Conservation (phyloP, 2,113 vertebrate genomes). For the Natator depressus region DNA sequence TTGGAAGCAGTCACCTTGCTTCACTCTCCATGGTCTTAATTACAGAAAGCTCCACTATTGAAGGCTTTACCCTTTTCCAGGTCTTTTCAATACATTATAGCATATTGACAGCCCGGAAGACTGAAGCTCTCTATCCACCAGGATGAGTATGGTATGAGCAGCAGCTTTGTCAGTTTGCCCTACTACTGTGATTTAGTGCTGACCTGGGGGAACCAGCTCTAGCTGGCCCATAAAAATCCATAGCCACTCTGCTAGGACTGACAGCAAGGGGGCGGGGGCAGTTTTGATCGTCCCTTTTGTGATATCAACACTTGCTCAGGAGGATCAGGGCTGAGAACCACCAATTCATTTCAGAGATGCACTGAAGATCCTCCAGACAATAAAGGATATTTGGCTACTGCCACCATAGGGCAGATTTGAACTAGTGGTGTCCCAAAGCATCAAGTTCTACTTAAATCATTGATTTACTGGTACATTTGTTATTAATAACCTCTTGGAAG, state of each 20-base stretch:
- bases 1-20: slow-evolving; percentile 1
- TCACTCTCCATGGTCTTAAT: slow-evolving; percentile 20
- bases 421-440: neutral
- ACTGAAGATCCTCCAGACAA: neutral
- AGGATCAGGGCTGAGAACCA: neutral
- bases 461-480: neutral
- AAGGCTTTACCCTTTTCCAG: neutral
- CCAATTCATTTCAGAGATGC: neutral
- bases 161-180: neutral
- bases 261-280: no score
- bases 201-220: neutral
- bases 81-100: neutral
- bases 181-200: neutral
- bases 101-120: neutral
- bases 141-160: neutral
- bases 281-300: neutral
- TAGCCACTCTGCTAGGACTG: neutral
- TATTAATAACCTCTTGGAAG: neutral
- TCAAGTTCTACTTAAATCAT: neutral
- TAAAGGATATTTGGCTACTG: neutral
- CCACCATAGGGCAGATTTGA: neutral
- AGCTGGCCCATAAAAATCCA: neutral
- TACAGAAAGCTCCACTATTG: neutral
- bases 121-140: neutral
- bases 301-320: neutral